Conservation (phyloP, 2,888 invertebrate species). For the Eilema sororculum region DNA sequence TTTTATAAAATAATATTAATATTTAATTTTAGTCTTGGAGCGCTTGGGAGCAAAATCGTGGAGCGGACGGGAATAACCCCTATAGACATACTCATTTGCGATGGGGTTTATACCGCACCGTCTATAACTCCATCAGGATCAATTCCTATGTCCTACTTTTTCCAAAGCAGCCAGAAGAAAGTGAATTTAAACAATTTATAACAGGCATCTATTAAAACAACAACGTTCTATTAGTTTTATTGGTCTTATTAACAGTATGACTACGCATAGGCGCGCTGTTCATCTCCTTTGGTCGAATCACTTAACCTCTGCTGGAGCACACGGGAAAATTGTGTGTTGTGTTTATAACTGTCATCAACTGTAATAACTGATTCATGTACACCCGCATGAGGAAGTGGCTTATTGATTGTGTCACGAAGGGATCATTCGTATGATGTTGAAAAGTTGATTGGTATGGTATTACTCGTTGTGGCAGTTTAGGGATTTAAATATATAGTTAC, state of each 20-base stretch:
- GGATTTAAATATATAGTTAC: constrained; percentile 53
- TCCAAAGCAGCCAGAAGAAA: constrained; percentile 26
- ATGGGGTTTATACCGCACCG: not conserved
- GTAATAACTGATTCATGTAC: constrained; percentile 74
- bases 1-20: no score
- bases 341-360: constrained; percentile 80
- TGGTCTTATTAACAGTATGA: constrained; percentile 73
- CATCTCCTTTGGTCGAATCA: constrained; percentile 77
- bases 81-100: no score
- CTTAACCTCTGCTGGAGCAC: constrained; percentile 78
- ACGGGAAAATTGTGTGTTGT: constrained; percentile 77
- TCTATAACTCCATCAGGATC: not conserved
- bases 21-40: no score
- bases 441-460: constrained; percentile 62
- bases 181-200: constrained; percentile 48
- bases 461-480: constrained; percentile 59
- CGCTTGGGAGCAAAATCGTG: no score
- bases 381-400: constrained; percentile 84
- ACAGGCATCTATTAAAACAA: constrained; percentile 61
- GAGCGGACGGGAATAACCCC: no score
- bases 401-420: constrained; percentile 78
- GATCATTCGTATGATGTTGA: constrained; percentile 65
- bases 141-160: not conserved
- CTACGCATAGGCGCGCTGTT: constrained; percentile 58
- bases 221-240: constrained; percentile 76